Conservation (phyloP, 1,140 invertebrate genomes). For the Lordiphosa collinella region DNA sequence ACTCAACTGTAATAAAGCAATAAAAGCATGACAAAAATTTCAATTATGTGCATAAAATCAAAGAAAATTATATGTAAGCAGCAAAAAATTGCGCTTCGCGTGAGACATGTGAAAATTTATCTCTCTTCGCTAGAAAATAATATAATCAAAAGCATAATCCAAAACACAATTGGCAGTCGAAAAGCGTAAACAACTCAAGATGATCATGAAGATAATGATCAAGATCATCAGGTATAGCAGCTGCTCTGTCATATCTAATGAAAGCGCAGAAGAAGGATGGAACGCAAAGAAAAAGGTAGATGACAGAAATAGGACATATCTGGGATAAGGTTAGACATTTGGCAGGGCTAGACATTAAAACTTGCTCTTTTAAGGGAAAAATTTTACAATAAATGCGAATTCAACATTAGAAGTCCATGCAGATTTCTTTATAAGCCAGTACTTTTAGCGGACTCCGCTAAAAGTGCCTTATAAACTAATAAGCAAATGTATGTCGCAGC, state of each 20-base stretch:
- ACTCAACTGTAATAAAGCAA: slow-evolving; percentile 35
- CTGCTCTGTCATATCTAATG: slow-evolving; percentile 15
- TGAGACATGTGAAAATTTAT: slow-evolving; percentile 31
- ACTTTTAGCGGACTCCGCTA: too few species aligned
- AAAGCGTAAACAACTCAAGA: slow-evolving; percentile 42
- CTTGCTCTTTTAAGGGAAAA: too few species aligned
- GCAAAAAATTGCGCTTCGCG: slow-evolving; percentile 45
- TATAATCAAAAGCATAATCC: slow-evolving; percentile 28
- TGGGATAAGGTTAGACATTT: background rate
- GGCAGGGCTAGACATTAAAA: too few species aligned
- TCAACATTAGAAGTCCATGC: too few species aligned
- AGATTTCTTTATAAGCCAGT: too few species aligned
- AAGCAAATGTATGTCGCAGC: too few species aligned
- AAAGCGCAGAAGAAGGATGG: background rate
- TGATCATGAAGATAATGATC: slow-evolving; percentile 16
- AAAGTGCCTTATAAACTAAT: too few species aligned
- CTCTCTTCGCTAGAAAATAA: slow-evolving; percentile 16
- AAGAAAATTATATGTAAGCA: slow-evolving; percentile 34
- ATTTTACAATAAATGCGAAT: too few species aligned
- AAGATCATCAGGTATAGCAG: slow-evolving; percentile 16
- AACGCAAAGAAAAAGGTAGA: background rate
- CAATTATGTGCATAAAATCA: slow-evolving; percentile 21
- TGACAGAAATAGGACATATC: slow-evolving; percentile 42
- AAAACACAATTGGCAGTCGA: slow-evolving; percentile 42
- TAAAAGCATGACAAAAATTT: slow-evolving; percentile 2